phyloP scores from a whole-genome alignment of 2,113 vertebrate genomes.

The Malaclemys terrapin region DNA sequence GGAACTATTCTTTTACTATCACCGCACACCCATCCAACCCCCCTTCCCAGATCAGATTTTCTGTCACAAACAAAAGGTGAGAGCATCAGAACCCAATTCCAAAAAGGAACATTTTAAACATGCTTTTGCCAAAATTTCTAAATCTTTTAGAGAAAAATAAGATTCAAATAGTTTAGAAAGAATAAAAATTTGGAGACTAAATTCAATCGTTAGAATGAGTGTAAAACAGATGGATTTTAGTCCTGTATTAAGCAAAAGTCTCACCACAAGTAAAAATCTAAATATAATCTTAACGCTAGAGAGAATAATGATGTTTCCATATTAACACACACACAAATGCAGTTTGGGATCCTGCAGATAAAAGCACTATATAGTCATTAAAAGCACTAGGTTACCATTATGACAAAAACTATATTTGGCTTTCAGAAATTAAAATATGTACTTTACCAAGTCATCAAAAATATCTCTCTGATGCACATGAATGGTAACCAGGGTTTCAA shows the following conservation, averaged over 20 bases:
- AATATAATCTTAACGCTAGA: not conserved
- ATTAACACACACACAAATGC: not conserved
- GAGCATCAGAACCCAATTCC: not conserved
- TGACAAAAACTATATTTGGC: not conserved
- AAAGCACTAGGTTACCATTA: not conserved
- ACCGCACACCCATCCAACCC: not conserved
- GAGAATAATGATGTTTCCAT: not conserved
- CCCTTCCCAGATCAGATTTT: not conserved
- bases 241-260: not conserved
- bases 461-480: constrained; percentile 95
- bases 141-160: not conserved
- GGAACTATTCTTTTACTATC: not conserved
- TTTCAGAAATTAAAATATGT: constrained; percentile 2
- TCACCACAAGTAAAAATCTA: not conserved
- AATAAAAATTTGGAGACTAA: not conserved
- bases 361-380: not conserved
- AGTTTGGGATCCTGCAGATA: not conserved
- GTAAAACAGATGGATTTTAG: not conserved
- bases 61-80: not conserved
- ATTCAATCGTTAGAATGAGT: not conserved
- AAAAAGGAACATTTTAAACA: not conserved
- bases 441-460: constrained; percentile 91
- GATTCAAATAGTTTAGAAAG: not conserved
- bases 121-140: not conserved
- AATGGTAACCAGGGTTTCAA: constrained; percentile 93